A percentile compares a stretch with the other conserved stretches of the same genome.
phyloP scores from a whole-genome alignment of 64 coral and sea anemone genomes.

The Actinia tenebrosa region DNA sequence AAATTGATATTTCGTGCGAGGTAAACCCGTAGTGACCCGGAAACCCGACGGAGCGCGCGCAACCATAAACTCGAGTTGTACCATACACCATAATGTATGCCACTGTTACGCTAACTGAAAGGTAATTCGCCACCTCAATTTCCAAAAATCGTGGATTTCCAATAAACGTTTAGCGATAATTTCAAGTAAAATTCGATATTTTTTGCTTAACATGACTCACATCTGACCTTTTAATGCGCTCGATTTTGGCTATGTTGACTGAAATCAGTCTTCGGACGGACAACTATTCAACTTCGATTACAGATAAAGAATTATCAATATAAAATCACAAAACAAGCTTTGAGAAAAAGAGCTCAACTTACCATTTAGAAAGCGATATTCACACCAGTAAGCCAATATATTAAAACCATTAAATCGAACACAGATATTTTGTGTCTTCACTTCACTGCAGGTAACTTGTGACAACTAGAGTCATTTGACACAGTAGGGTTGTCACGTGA shows the following conservation, averaged over 20 bases:
- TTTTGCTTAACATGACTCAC: background rate
- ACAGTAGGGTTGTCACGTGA: background rate
- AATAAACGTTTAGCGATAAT: background rate
- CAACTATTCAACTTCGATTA: background rate
- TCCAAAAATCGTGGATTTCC: background rate
- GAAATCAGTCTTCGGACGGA: background rate
- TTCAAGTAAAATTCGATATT: background rate
- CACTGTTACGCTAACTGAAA: background rate
- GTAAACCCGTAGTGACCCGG: background rate
- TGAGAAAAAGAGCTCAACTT: background rate
- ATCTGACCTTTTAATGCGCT: background rate
- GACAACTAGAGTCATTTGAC: background rate
- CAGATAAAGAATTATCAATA: background rate
- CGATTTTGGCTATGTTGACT: background rate
- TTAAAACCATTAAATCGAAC: background rate
- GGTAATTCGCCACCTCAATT: background rate
- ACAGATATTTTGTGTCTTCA: background rate
- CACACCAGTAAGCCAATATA: background rate
- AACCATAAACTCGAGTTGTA: background rate
- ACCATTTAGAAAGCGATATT: background rate
- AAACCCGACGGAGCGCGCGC: background rate
- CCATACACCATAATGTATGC: background rate
- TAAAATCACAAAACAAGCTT: background rate
- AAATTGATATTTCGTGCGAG: background rate
- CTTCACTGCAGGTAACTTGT: too few species aligned